These are phyloP conservation scores for Misgurnus anguillicaudatus DNA, from an alignment of 2,113 vertebrate genomes.

Conservation along the genomic window DNA sequence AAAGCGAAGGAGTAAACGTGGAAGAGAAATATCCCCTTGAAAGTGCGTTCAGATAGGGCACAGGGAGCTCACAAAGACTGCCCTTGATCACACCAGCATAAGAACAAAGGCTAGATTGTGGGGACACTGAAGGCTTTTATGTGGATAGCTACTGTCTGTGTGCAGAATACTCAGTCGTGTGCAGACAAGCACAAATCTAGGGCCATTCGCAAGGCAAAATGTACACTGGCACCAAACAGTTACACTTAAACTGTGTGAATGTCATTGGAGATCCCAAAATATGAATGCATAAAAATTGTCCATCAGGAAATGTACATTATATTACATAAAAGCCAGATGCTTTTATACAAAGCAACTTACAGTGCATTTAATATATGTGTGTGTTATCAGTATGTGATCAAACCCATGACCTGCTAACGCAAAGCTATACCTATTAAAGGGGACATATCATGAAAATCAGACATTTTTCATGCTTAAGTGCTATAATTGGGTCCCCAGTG, in stretches of 20 bases:
- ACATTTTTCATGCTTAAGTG: too few relatives aligned
- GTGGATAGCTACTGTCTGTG: conserved; percentile 41
- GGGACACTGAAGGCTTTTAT: conserved; percentile 47
- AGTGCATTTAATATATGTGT: too few relatives aligned
- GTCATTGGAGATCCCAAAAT: background rate
- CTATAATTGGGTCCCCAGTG: too few relatives aligned
- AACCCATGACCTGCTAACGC: too few relatives aligned
- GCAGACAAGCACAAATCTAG: conserved; percentile 23
- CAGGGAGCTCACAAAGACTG: conserved; percentile 49
- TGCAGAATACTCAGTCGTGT: conserved; percentile 31
- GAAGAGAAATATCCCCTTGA: conserved; percentile 33
- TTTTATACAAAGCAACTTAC: background rate
- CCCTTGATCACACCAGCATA: conserved; percentile 52
- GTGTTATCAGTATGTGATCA: too few relatives aligned
- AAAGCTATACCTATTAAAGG: too few relatives aligned
- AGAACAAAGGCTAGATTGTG: conserved; percentile 53
- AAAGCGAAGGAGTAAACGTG: conserved; percentile 42
- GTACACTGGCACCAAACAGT: background rate
- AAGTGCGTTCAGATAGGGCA: conserved; percentile 39
- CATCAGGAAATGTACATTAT: too few relatives aligned
- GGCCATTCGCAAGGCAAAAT: conserved; percentile 20
- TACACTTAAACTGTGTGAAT: too few relatives aligned
- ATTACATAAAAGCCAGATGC: too few relatives aligned
- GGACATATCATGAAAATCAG: too few relatives aligned
- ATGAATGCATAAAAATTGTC: too few relatives aligned